phyloP scores from a whole-genome alignment of 2,113 vertebrate genomes.

The Riparia riparia region DNA sequence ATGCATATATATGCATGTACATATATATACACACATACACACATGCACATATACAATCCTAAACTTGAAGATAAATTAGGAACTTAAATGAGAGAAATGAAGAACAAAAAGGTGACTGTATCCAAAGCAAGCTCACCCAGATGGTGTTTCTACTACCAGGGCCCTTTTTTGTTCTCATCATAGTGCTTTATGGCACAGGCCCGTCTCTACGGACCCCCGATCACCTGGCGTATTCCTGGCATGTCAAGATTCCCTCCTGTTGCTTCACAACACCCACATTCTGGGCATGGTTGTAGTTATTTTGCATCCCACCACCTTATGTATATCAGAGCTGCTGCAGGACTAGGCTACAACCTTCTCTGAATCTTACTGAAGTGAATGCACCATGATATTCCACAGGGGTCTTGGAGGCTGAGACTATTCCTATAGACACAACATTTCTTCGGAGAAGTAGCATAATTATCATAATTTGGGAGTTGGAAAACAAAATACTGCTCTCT shows the following conservation, averaged over 20 bases:
- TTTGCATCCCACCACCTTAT: background rate
- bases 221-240: background rate
- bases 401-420: background rate
- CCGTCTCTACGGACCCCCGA: background rate
- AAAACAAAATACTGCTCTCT: background rate
- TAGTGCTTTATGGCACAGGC: background rate
- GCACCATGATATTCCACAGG: background rate
- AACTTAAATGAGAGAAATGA: background rate
- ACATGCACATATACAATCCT: background rate
- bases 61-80: background rate
- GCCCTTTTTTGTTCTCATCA: background rate
- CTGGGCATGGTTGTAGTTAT: background rate
- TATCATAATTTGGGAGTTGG: background rate
- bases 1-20: accelerated
- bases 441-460: background rate
- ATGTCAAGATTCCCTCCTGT: background rate
- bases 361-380: background rate
- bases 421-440: background rate
- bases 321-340: background rate
- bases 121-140: background rate
- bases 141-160: background rate
- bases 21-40: accelerated
- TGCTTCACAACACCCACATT: background rate
- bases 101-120: accelerated
- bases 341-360: background rate